phyloP scores from a whole-genome alignment of 1,140 invertebrate genomes.

The Aphelenchoides fujianensis region DNA sequence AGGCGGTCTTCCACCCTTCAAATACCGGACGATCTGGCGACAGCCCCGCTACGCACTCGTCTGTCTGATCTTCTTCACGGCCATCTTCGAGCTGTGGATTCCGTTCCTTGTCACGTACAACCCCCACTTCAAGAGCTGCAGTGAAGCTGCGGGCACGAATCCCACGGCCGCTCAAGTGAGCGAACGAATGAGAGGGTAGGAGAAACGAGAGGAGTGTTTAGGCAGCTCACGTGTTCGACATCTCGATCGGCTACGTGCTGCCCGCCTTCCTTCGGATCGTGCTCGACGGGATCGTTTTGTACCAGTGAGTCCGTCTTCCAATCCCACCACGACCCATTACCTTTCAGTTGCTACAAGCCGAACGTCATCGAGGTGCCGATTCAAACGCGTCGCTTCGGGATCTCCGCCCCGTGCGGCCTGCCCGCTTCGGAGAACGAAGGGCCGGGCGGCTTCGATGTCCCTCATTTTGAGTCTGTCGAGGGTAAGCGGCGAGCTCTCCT shows the following conservation, averaged over 20 bases:
- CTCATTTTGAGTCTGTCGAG: conserved; percentile 30
- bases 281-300: conserved; percentile 50
- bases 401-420: conserved; percentile 38
- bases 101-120: conserved; percentile 44
- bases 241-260: conserved; percentile 50
- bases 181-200: not conserved
- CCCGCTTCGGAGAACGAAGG: conserved; percentile 19
- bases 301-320: conserved; percentile 39
- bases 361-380: conserved; percentile 48
- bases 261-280: conserved; percentile 49
- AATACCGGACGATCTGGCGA: conserved; percentile 54
- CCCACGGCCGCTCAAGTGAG: conserved; percentile 16
- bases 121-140: conserved; percentile 39
- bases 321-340: not conserved
- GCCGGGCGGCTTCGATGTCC: conserved; percentile 12
- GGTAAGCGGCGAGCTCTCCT: conserved; percentile 21
- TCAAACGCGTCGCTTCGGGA: conserved; percentile 38
- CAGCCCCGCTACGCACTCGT: conserved; percentile 55
- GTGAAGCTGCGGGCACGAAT: conserved; percentile 28
- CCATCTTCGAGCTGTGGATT: conserved; percentile 49
- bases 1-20: conserved; percentile 56
- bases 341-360: conserved; percentile 44
- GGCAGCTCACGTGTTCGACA: conserved; percentile 50
- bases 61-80: conserved; percentile 33
- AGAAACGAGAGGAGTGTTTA: not conserved